A percentile compares a stretch with the other conserved stretches of the same genome.
Conservation (phyloP, 2,888 invertebrate genomes). For the Scotopteryx bipunctaria region DNA sequence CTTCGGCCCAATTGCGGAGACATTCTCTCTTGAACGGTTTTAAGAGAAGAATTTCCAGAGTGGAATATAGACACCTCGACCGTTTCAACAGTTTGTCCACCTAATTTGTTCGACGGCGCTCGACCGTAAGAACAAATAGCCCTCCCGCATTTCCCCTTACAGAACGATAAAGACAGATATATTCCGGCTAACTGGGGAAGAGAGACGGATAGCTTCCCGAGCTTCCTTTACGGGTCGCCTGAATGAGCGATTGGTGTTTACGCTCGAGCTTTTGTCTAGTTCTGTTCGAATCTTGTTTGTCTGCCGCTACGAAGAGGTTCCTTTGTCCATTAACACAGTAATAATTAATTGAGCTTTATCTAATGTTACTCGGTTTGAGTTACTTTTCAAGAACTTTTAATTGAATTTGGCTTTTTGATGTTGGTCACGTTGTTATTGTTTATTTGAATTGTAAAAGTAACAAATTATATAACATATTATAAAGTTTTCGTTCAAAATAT, state of each 20-base stretch:
- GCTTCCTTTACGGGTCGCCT: conserved; percentile 55
- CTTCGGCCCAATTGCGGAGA: conserved; percentile 66
- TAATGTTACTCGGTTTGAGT: conserved; percentile 69
- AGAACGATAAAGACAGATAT: conserved; percentile 69
- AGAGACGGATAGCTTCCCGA: conserved; percentile 66
- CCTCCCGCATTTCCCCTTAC: conserved; percentile 69
- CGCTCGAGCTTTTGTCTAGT: conserved; percentile 73
- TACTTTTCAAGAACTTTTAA: conserved; percentile 75
- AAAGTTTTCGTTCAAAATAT: no score
- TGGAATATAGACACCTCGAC: conserved; percentile 80
- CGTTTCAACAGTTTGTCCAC: conserved; percentile 82
- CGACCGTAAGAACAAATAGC: conserved; percentile 82
- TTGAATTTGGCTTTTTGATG: conserved; percentile 73
- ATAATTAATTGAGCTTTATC: conserved; percentile 78
- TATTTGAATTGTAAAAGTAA: no score
- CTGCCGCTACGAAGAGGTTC: conserved; percentile 66
- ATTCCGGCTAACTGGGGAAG: conserved; percentile 58
- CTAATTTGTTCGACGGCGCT: conserved; percentile 81
- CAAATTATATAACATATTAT: no score
- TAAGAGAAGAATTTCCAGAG: conserved; percentile 73
- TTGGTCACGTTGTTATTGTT: no score
- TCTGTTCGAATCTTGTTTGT: conserved; percentile 70
- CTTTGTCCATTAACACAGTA: conserved; percentile 72
- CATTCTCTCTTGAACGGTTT: conserved; percentile 65
- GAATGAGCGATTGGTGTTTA: conserved; percentile 75